These are phyloP conservation scores for Cottus gobio DNA, from an alignment of 2,113 vertebrate species.

Conservation along the genomic window DNA sequence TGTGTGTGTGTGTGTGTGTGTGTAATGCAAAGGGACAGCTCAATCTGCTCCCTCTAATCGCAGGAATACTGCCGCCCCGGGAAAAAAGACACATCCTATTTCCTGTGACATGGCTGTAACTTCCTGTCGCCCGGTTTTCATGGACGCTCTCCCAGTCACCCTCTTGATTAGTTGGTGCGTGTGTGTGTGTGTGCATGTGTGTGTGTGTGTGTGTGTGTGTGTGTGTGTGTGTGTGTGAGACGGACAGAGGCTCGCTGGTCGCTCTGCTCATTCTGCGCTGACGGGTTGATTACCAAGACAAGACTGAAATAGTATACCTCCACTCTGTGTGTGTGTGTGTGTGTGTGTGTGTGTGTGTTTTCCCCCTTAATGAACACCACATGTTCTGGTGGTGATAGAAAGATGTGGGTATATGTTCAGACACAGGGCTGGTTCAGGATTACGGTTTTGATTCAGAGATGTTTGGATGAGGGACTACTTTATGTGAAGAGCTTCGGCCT, in stretches of 20 bases:
- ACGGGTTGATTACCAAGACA: slow-evolving; percentile 67
- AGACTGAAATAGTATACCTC: slow-evolving; percentile 57
- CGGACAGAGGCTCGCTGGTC: slow-evolving; percentile 27
- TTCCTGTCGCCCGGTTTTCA: slow-evolving; percentile 74
- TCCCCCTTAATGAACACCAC: slow-evolving; percentile 50
- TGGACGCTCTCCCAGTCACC: slow-evolving; percentile 48
- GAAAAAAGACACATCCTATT: slow-evolving; percentile 79
- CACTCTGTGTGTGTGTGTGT: slow-evolving; percentile 36
- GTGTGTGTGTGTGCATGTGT: not conserved
- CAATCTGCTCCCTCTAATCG: slow-evolving; percentile 77
- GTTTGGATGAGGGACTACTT: not conserved
- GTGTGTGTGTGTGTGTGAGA: slow-evolving; percentile 31
- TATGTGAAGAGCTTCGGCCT: not conserved
- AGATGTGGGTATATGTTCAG: slow-evolving; percentile 13
- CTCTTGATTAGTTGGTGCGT: slow-evolving; percentile 60
- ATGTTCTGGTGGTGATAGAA: slow-evolving; percentile 44
- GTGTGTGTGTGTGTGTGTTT: slow-evolving; percentile 38
- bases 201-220: slow-evolving; percentile 5
- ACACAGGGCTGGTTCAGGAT: not conserved
- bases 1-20: slow-evolving; percentile 11
- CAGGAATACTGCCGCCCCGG: slow-evolving; percentile 54
- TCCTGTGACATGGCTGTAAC: slow-evolving; percentile 78
- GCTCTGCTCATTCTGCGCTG: slow-evolving; percentile 47
- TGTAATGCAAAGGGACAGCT: slow-evolving; percentile 78
- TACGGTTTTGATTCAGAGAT: not conserved